phyloP scores from a whole-genome alignment of 37 sponge, comb jelly and placozoan genomes.

The Geodia barretti region DNA sequence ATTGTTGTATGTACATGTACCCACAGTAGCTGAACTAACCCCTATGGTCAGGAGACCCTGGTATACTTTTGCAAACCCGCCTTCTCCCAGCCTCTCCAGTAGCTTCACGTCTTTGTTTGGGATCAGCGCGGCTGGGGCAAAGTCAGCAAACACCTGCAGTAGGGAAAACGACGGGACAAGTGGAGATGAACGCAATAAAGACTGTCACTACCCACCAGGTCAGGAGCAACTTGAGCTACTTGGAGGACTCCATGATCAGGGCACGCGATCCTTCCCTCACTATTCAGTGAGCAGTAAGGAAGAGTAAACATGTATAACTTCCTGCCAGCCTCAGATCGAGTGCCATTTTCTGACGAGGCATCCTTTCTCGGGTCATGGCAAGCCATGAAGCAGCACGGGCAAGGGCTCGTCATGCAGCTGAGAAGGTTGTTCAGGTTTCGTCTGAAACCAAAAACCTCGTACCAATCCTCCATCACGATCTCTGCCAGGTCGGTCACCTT shows the following conservation, averaged over 20 bases:
- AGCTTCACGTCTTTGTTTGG: conserved; percentile 15
- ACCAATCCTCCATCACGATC: conserved; percentile 90
- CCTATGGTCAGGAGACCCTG: conserved; percentile 19
- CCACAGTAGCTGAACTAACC: too few species aligned
- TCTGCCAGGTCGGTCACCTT: conserved; percentile 59
- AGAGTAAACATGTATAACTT: conserved; percentile 50
- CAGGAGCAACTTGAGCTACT: conserved; percentile 69
- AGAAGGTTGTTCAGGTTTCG: conserved; percentile 19
- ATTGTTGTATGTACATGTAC: too few species aligned
- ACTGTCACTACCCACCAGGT: conserved; percentile 56
- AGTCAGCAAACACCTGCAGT: conserved; percentile 57
- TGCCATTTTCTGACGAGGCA: background rate
- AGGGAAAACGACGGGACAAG: background rate
- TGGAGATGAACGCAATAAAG: background rate
- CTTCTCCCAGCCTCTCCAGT: conserved; percentile 57
- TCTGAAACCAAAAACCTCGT: conserved; percentile 64
- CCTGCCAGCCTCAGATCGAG: background rate
- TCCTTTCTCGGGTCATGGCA: background rate
- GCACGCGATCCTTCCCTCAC: conserved; percentile 23
- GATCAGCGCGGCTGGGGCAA: conserved; percentile 38
- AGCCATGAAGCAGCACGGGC: conserved; percentile 32
- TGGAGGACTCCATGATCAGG: conserved; percentile 50
- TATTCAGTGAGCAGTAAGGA: conserved; percentile 15
- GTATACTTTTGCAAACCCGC: conserved; percentile 79
- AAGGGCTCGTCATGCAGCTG: conserved; percentile 39